These are phyloP conservation scores for Elephas maximus DNA, from an alignment of 2,113 vertebrate genomes.

Conservation along the genomic window DNA sequence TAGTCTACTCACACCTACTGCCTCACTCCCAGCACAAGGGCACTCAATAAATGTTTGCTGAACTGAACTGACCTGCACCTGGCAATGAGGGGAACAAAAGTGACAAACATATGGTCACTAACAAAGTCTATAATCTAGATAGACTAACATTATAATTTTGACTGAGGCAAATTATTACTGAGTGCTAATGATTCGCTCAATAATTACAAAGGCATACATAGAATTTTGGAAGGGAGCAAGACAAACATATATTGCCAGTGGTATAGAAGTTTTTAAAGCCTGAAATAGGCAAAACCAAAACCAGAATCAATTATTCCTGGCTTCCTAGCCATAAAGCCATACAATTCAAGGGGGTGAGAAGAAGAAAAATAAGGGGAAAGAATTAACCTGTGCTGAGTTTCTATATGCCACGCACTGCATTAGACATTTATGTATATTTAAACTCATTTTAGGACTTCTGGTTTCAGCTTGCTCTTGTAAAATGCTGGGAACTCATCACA, in stretches of 20 bases:
- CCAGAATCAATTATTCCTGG: constrained; percentile 63
- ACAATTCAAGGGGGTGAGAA: constrained; percentile 55
- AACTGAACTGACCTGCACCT: constrained; percentile 56
- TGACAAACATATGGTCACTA: constrained; percentile 41
- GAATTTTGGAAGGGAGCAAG: constrained; percentile 50
- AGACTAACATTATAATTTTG: constrained; percentile 62
- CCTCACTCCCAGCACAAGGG: constrained; percentile 26
- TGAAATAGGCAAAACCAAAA: constrained; percentile 55
- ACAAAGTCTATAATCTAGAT: constrained; percentile 58
- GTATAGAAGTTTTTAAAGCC: constrained; percentile 45
- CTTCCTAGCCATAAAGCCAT: constrained; percentile 34
- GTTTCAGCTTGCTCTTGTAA: constrained; percentile 22
- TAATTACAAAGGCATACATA: constrained; percentile 57
- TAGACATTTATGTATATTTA: constrained; percentile 41
- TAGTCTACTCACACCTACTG: constrained; percentile 52
- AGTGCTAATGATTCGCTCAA: constrained; percentile 45
- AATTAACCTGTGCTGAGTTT: constrained; percentile 50
- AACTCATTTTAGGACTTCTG: constrained; percentile 49
- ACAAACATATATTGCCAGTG: neutral
- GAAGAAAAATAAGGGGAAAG: constrained; percentile 10
- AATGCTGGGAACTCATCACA: constrained; percentile 35
- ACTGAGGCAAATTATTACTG: constrained; percentile 65
- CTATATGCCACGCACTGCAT: neutral
- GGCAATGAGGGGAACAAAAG: constrained; percentile 42
- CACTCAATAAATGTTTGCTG: constrained; percentile 52